Base-by-base conservation (phyloP, 2,113 vertebrate species). In the Daphoenositta chrysoptera region DNA sequence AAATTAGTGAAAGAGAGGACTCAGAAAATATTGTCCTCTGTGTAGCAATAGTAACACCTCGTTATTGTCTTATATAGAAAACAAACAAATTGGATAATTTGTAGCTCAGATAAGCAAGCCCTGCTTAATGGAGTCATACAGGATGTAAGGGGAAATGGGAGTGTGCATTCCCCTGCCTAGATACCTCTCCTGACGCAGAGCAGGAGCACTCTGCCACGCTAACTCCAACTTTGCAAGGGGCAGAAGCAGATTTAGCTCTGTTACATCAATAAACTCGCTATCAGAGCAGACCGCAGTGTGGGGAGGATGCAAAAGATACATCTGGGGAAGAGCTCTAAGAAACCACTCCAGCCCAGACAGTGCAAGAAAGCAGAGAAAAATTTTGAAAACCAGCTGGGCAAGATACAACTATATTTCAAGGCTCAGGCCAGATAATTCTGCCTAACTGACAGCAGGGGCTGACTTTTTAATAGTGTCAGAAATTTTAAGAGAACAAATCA, bases 11-110 rank as follows among this genome's bases (percentile, higher is more conserved):
- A 90, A 89, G 56, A 26, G 35, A 68, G 16, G 22, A 80, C 54
- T 86, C 50, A 40, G 71, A 77, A 94, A 93, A 75, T 88, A 95
- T 40, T 90, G 79, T 86, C 22, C n/a, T 80, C 54, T 71, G 51
- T 69, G 39, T 71, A 93, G 87, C 87, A 94, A 83, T 15, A 53
- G 75, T 48, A 80, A 77, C 56, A 90, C 31, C 66, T 92, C 16
- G 4, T 86, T 93, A 73, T 66, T 86, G 75, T n/a, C 78, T 87
- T 71, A 35, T 15, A 48, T 7, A 61, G 71, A 66, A 92, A 91
- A 93, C 63, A 95, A 94, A 85, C 24, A 73, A 87, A 92, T 24
- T 33, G 68, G 44, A 42, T 75, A 68, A 83, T 88, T 47, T 57
- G 40, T 48, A 83, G 51, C 60, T 75, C 35, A 24, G 63, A 47